Evolutionary conservation across 2,888 invertebrate species (phyloP).

Genomic region (Callimorpha dominula): DNA sequence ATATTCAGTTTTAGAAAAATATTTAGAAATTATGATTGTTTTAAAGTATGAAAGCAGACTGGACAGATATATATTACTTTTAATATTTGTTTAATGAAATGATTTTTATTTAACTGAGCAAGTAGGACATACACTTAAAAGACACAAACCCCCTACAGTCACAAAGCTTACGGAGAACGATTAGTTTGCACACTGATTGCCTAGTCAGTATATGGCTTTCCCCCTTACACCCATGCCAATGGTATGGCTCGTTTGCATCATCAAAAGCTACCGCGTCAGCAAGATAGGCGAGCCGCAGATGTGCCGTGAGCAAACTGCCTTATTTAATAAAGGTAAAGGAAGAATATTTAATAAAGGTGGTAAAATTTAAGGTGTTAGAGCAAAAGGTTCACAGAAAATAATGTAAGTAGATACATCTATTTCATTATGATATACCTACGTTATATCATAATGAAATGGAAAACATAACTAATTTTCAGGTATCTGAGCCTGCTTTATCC

Average conservation of each 20-base stretch:
- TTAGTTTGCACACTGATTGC: constrained; percentile 5
- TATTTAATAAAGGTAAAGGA: constrained; percentile 41
- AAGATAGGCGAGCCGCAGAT: constrained; percentile 35
- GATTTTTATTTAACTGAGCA: no score
- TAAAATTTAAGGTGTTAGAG: constrained; percentile 15
- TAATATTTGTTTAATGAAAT: no score
- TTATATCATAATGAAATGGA: not conserved
- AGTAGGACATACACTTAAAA: no score
- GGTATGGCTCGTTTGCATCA: constrained; percentile 18
- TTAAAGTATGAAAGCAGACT: not conserved
- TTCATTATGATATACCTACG: not conserved
- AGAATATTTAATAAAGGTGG: no score
- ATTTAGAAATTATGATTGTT: not conserved
- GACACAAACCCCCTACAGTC: no score
- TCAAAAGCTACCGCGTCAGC: constrained; percentile 17
- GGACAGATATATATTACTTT: no score
- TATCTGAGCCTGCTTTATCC: not conserved
- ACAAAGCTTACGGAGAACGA: not conserved
- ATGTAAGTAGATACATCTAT: not conserved
- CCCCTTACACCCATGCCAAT: constrained; percentile 1
- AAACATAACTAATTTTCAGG: constrained; percentile 6
- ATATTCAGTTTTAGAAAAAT: not conserved
- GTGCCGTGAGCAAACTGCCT: constrained; percentile 37
- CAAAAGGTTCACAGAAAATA: constrained; percentile 13
- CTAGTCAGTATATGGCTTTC: not conserved